phyloP scores from a whole-genome alignment of 1,140 invertebrate genomes.

The Aphelinus certus region DNA sequence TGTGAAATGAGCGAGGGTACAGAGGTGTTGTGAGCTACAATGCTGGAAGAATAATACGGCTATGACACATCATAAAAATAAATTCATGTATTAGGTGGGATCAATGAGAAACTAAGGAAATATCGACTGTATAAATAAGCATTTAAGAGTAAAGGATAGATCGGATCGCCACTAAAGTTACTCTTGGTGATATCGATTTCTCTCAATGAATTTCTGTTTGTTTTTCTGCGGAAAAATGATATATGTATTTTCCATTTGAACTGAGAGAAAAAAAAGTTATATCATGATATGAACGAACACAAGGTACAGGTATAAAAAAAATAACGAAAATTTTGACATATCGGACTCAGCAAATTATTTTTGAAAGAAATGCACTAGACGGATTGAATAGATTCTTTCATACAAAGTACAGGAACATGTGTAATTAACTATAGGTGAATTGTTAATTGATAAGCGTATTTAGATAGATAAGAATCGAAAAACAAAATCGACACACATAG shows the following conservation, averaged over 20 bases:
- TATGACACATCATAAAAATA: conserved; percentile 62
- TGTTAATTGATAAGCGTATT: conserved; percentile 18
- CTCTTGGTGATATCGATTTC: not conserved
- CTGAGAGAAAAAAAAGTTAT: conserved; percentile 4
- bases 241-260: conserved; percentile 29
- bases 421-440: conserved; percentile 22
- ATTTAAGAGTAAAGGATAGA: conserved; percentile 9
- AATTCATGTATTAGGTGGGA: conserved; percentile 59
- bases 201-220: conserved; percentile 9
- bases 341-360: conserved; percentile 52
- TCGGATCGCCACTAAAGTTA: conserved; percentile 4
- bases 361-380: conserved; percentile 38
- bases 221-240: conserved; percentile 1
- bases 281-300: conserved; percentile 26
- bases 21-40: conserved; percentile 19
- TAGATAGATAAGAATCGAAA: conserved; percentile 11
- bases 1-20: not conserved
- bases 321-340: conserved; percentile 51
- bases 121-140: conserved; percentile 1
- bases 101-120: conserved; percentile 50
- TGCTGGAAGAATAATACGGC: conserved; percentile 34
- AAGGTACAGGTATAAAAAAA: conserved; percentile 30
- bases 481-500: conserved; percentile 6
- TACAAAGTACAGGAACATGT: conserved; percentile 1
- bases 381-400: conserved; percentile 11